A percentile compares a stretch with the other conserved stretches of the same genome.
Conservation (phyloP, 2,888 invertebrate species). For the Phortica okadai region DNA sequence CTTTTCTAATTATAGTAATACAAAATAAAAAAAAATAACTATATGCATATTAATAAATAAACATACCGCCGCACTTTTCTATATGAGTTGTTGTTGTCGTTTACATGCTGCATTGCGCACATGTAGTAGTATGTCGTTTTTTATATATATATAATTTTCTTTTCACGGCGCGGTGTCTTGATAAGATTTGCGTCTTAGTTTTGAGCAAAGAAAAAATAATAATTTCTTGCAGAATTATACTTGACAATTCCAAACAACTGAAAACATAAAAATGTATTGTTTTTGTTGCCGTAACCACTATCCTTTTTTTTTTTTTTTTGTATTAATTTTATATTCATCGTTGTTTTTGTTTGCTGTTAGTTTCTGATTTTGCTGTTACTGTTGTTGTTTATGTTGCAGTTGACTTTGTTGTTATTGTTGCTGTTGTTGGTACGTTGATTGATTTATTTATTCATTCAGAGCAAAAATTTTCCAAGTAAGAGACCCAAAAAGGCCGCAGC, state of each 20-base stretch:
- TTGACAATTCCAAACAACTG: too few relatives aligned
- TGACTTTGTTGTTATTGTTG: constrained; percentile 38
- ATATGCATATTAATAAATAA: not conserved
- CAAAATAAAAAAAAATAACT: not conserved
- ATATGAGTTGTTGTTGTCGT: not conserved
- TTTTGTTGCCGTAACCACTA: not conserved
- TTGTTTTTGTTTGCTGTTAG: constrained; percentile 51
- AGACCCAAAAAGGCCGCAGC: constrained; percentile 85
- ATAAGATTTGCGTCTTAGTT: too few relatives aligned
- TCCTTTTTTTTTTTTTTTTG: constrained; percentile 28
- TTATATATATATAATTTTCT: too few relatives aligned
- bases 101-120: too few relatives aligned
- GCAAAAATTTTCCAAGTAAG: constrained; percentile 87
- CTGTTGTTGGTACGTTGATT: constrained; percentile 33
- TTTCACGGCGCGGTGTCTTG: too few relatives aligned
- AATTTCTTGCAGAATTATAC: too few relatives aligned
- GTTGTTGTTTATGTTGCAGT: constrained; percentile 37
- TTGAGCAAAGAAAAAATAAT: too few relatives aligned
- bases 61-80: not conserved
- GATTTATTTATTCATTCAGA: constrained; percentile 80
- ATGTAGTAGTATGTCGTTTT: too few relatives aligned
- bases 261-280: not conserved
- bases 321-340: not conserved
- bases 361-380: constrained; percentile 48
- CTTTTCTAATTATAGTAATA: not conserved